These are phyloP conservation scores for Lysiphlebus fabarum DNA, from an alignment of 1,140 invertebrate species.

Conservation along the genomic window DNA sequence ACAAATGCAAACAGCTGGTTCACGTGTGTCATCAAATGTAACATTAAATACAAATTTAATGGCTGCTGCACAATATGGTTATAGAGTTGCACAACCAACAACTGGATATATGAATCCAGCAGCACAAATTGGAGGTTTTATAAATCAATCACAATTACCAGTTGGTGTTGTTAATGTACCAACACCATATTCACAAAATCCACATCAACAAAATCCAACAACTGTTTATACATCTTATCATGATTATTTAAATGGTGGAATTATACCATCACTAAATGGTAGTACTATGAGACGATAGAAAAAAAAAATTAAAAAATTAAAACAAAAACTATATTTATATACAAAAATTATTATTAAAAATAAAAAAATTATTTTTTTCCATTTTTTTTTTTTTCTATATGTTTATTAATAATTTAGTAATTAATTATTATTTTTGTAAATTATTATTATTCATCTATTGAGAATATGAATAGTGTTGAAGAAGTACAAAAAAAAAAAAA, in stretches of 20 bases:
- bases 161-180: constrained; percentile 71
- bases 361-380: too few species aligned
- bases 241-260: constrained; percentile 67
- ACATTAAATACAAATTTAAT: constrained; percentile 75
- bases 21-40: constrained; percentile 66
- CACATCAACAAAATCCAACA: constrained; percentile 70
- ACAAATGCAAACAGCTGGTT: constrained; percentile 63
- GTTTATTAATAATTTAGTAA: too few species aligned
- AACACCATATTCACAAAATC: constrained; percentile 57
- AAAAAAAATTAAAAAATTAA: not conserved
- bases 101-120: constrained; percentile 74
- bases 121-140: constrained; percentile 67
- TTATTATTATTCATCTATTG: too few species aligned
- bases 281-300: constrained; percentile 63
- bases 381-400: too few species aligned
- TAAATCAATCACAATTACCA: constrained; percentile 67
- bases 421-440: too few species aligned
- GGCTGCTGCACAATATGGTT: constrained; percentile 63
- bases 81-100: constrained; percentile 61
- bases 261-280: constrained; percentile 66
- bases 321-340: not conserved
- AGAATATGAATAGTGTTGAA: too few species aligned
- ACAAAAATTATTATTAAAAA: too few species aligned
- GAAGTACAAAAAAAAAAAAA: too few species aligned
- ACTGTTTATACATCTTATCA: constrained; percentile 69